Evolutionary conservation across 2,888 invertebrate genomes (phyloP).

Genomic region (Euzophera pinguis): DNA sequence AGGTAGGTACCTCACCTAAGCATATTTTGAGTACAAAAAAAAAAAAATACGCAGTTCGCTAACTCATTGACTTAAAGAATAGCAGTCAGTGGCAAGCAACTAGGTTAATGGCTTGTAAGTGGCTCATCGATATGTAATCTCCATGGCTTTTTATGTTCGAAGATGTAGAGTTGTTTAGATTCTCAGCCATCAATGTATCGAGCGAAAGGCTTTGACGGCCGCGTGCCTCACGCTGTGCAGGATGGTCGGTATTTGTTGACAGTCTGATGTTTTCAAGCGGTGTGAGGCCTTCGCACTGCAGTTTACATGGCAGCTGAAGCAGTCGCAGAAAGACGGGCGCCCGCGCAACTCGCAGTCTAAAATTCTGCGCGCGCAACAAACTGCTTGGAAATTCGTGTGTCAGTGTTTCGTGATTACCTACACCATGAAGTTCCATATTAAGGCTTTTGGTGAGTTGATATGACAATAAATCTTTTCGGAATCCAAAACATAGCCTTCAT

Average conservation of each 20-base stretch:
- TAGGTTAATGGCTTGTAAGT: constrained; percentile 4
- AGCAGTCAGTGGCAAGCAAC: background rate
- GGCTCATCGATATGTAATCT: background rate
- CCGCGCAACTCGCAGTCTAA: constrained; percentile 51
- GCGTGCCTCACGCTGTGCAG: constrained; percentile 22
- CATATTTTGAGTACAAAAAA: too few species aligned
- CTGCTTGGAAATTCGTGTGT: constrained; percentile 37
- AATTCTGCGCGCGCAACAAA: constrained; percentile 29
- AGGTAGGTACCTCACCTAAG: too few species aligned
- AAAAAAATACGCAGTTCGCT: background rate
- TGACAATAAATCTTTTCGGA: background rate
- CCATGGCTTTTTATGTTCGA: background rate
- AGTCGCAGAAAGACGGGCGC: constrained; percentile 61
- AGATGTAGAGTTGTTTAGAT: constrained; percentile 5
- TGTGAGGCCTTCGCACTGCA: constrained; percentile 43
- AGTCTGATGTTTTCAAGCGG: constrained; percentile 53
- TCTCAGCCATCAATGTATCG: background rate
- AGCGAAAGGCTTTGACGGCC: constrained; percentile 16
- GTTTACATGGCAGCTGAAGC: constrained; percentile 37
- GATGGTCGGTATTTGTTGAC: constrained; percentile 37
- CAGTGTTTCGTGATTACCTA: constrained; percentile 34
- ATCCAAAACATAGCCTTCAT: too few species aligned
- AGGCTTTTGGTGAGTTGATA: constrained; percentile 57
- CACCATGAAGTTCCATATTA: constrained; percentile 65
- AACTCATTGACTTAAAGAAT: background rate